These are phyloP conservation scores for Eufriesea mexicana DNA, from an alignment of 1,140 invertebrate genomes.

Conservation along the genomic window DNA sequence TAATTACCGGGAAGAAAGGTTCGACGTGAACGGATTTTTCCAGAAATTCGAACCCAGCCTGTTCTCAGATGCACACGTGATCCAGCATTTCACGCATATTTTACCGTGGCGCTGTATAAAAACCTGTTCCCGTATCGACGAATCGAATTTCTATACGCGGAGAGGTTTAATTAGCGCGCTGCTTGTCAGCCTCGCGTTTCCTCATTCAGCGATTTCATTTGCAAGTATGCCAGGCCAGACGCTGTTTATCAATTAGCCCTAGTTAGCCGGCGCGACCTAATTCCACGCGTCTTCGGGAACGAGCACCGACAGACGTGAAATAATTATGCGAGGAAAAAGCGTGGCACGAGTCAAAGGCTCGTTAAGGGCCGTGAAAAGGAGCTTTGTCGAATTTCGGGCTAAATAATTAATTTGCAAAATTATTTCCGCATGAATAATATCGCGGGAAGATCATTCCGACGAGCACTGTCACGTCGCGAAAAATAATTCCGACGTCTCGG, in stretches of 20 bases:
- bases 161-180: slow-evolving; percentile 34
- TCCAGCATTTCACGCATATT: slow-evolving; percentile 11
- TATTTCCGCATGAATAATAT: no score
- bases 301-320: slow-evolving; percentile 1
- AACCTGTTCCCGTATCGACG: slow-evolving; percentile 26
- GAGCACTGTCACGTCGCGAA: no score
- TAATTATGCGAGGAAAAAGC: slow-evolving; percentile 33
- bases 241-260: slow-evolving; percentile 67
- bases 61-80: neutral
- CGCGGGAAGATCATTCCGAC: no score
- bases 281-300: slow-evolving; percentile 45
- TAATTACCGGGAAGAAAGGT: neutral
- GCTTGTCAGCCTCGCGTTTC: slow-evolving; percentile 24
- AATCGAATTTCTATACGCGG: slow-evolving; percentile 43
- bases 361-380: slow-evolving; percentile 6
- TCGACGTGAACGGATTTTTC: neutral
- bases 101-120: neutral
- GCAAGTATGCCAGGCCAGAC: slow-evolving; percentile 23
- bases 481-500: no score
- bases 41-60: neutral
- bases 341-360: neutral
- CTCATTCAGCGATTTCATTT: slow-evolving; percentile 37
- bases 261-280: slow-evolving; percentile 50
- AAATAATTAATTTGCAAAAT: no score
- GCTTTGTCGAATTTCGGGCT: neutral